Conservation (phyloP, 2,113 vertebrate genomes). For the Trachemys scripta region DNA sequence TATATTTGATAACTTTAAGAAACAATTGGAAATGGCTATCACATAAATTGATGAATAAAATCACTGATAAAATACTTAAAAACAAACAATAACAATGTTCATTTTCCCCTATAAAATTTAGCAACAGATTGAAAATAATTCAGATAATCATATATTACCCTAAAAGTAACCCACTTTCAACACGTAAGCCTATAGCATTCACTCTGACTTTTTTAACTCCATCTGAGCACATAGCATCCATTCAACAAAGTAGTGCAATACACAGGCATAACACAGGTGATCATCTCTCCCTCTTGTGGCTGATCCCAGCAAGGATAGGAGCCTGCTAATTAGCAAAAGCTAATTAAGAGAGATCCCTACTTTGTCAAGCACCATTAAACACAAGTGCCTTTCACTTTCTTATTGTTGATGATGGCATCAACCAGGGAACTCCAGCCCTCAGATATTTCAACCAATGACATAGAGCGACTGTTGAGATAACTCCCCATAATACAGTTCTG, state of each 20-base stretch:
- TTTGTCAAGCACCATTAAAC: neutral
- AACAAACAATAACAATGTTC: neutral
- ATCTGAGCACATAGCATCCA: neutral
- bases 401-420: neutral
- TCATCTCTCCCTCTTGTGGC: neutral
- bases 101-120: neutral
- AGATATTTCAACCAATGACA: neutral
- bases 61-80: neutral
- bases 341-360: neutral
- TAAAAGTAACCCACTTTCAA: neutral
- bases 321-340: neutral
- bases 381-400: neutral
- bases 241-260: neutral
- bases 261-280: neutral
- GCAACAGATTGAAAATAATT: neutral
- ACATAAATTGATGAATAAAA: neutral
- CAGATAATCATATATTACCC: neutral
- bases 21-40: neutral
- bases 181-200: neutral
- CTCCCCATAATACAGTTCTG: neutral
- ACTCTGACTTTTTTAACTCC: neutral
- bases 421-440: neutral
- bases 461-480: neutral
- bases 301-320: neutral
- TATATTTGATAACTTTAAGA: neutral